Evolutionary conservation across 2,113 vertebrate genomes (phyloP), one percentile per base, ranked within the genome.

Genomic region (Oryzias melastigma): DNA sequence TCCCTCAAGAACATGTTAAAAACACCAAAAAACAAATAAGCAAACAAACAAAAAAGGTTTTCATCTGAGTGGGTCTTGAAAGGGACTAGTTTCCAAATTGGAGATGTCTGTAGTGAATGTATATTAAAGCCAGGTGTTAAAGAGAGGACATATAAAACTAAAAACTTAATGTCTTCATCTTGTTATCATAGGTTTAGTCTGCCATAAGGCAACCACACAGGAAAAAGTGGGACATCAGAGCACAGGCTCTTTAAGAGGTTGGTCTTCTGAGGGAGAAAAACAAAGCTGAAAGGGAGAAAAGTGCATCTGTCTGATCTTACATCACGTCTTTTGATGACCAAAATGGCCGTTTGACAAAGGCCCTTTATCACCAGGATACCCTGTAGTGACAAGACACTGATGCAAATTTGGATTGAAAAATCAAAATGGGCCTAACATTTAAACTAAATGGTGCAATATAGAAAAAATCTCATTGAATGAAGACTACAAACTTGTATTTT

Each of bases 301-400:
- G 63, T 5, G 47, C 66, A 73, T 83, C 67, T 73, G 68, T 81
- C 63, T 13, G 48, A 71, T 75, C 73, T 89, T 75, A 82, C 84
- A 75, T 88, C 84, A 87, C 80, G 68, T 69, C 76, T 41, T 89
- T 77, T 82, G 80, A 83, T 76, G 75, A 67, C 60, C 76, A 68
- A 81, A 84, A 83, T 63, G 75, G 64, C 58, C 62, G 47, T 14
- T 45, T 69, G 45, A 90, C 88, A 87, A 87, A 76, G 84, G 62
- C 73, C 81, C 85, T 82, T 88, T 89, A 72, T 82, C 51, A 72
- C 75, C 24, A 58, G 40, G 46, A 65, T 18, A 58, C 61, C 52
- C 63, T 57, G 58, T 49, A 68, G 58, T 51, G 61, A 52, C 67
- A 58, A n/a, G 63, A 77, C 83, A 82, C 71, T 61, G 63, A 68